Evolutionary conservation across 30 jellyfish, hydroid and myxozoan genomes (phyloP), one percentile per base, ranked within the genome.

Genomic region (Pelagia noctiluca): DNA sequence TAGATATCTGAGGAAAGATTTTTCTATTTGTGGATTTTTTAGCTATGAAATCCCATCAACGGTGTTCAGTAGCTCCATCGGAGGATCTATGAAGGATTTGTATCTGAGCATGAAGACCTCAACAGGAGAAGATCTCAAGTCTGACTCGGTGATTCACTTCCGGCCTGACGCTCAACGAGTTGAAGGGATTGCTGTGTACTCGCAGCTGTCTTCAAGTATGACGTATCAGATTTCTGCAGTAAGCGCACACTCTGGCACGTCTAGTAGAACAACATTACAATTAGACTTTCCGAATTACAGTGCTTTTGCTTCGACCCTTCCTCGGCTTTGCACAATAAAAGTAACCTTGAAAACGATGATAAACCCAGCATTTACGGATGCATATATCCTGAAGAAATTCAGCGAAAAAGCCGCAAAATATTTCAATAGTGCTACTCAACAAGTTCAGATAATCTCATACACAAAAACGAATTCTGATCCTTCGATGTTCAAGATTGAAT

Each of bases 11-110:
- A 64, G 46, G 4, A 24, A 65, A 13, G 57, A 80, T 52, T 89
- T 79, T 28, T 60, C 86, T 0, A 36, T 66, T 36, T 88, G 97
- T 63, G 97, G 97, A 35, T 48, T 50, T n/a, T 25, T 88, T 25
- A 37, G 48, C 37, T 84, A 83, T 35, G 49, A 29, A 48, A 80
- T 95, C 2, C 96, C 97, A 11, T 38, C 63, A 0, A 75, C 48
- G 35, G 80, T 91, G 31, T 84, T 95, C 61, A 50, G 77, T n/a
- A 96, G 82, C 52, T 63, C 88, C 19, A 76, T 82, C 8, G 97
- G 94, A 8, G 95, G 91, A 42, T 78, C 86, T 16, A 80, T 97
- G 2, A 74, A 95, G 63, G 84, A 80, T 54, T 71, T 95, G 3
- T 48, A 49, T 31, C 61, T 95, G 1, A 76, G 68, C 7, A 46